These are phyloP conservation scores for Halcyon senegalensis DNA, from an alignment of 2,113 vertebrate genomes.

Conservation along the genomic window DNA sequence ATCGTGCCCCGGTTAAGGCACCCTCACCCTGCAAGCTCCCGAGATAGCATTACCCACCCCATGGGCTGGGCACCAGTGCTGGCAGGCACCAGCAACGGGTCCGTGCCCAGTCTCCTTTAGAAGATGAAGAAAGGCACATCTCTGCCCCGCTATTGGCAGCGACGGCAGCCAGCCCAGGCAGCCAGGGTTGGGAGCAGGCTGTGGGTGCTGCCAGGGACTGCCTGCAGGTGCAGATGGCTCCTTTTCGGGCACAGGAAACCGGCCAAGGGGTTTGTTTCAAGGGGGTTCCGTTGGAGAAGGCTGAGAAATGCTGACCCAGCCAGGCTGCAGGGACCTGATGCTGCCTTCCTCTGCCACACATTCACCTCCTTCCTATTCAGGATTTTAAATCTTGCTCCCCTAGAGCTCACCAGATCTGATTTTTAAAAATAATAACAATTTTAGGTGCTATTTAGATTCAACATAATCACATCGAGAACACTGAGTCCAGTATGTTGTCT, in stretches of 20 bases:
- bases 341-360: background rate
- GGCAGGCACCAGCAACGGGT: background rate
- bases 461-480: background rate
- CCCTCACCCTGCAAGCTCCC: background rate
- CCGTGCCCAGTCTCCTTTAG: background rate
- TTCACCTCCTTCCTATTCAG: background rate
- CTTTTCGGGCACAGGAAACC: too few species aligned
- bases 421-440: background rate
- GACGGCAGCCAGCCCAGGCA: background rate
- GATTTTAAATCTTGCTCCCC: background rate
- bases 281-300: background rate
- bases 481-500: background rate
- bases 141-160: background rate
- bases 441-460: background rate
- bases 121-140: background rate
- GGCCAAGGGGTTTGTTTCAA: background rate
- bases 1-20: background rate
- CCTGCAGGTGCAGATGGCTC: background rate
- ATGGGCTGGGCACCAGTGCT: background rate
- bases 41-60: background rate
- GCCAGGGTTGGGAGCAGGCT: background rate
- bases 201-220: background rate
- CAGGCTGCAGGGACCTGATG: accelerated
- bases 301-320: background rate
- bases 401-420: background rate